Conservation (phyloP, 1,140 invertebrate species). For the Drosophila aff. region DNA sequence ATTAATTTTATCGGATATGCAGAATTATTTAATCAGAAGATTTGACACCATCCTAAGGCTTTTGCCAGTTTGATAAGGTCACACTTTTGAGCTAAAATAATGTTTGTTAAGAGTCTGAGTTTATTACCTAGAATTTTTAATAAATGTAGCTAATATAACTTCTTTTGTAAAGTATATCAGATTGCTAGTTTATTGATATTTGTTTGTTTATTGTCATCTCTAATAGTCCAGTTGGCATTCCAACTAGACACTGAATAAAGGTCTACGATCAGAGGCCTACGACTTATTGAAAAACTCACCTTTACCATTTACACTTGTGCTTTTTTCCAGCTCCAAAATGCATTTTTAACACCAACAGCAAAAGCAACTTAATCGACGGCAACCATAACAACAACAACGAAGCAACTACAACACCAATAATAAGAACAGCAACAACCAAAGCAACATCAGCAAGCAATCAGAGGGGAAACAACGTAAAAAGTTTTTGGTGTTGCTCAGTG, state of each 20-base stretch:
- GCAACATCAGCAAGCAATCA: constrained; percentile 16
- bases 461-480: constrained; percentile 28
- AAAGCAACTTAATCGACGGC: constrained; percentile 13
- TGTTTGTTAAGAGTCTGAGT: not conserved
- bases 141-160: too few relatives aligned
- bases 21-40: too few relatives aligned
- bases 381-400: constrained; percentile 13
- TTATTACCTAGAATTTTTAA: not conserved
- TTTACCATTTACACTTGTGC: constrained; percentile 52
- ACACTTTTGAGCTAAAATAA: not conserved
- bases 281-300: constrained; percentile 43
- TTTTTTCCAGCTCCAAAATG: constrained; percentile 61
- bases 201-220: not conserved
- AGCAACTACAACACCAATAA: constrained; percentile 24
- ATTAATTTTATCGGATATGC: too few relatives aligned
- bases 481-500: constrained; percentile 51
- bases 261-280: constrained; percentile 1
- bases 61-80: not conserved
- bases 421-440: constrained; percentile 30
- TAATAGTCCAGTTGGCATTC: not conserved
- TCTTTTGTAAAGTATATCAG: too few relatives aligned
- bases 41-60: not conserved
- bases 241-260: constrained; percentile 23
- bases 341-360: constrained; percentile 55
- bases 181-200: too few relatives aligned